Evolutionary conservation across 2,113 vertebrate species (phyloP), one percentile per base, ranked within the genome.

Genomic region (Amia ocellicauda): DNA sequence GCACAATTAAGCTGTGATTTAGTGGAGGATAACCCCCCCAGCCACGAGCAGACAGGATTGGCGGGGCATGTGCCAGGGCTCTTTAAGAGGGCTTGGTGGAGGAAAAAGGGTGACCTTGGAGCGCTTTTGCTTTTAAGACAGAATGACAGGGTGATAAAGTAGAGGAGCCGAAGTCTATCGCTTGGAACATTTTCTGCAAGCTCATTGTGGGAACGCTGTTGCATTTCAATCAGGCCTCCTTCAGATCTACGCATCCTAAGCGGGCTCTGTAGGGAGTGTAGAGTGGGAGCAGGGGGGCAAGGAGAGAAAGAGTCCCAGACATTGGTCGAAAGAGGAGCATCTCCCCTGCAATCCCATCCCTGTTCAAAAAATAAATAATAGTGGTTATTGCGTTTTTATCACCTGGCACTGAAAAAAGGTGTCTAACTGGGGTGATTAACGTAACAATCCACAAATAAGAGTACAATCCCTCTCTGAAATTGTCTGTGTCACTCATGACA

Each of bases 61-160:
- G 31, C 31, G 11, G 31, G 31, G 31, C 31, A 36, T 36, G 45
- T 47, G 45, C 45, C 14, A 47, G n/a, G 16, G 45, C 16, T 17
- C 16, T 3, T 47, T 3, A 19, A 19, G 14, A 17, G 13, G 43
- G 43, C 31, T 11, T 36, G 10, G 43, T 47, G 13, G 43, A n/a
- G 16, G 43, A n/a, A 47, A n/a, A 42, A 24, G 7, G 50, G 57
- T 52, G 40, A 59, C 55, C 60, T 58, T 53, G 47, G 42, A 42
- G 42, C 41, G 54, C 29, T 60, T 24, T 17, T n/a, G 40, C 23
- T 26, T 47, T 26, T 16, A n/a, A 51, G 43, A 45, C 23, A 62
- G 26, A 50, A 20, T 50, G 28, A 49, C 43, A 50, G 40, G 14
- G 60, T 50, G 60, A 62, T 50, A 8, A 31, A 62, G 60, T 49